Base-by-base conservation (phyloP, 2,888 invertebrate species). In the Phymatocera aterrima region DNA sequence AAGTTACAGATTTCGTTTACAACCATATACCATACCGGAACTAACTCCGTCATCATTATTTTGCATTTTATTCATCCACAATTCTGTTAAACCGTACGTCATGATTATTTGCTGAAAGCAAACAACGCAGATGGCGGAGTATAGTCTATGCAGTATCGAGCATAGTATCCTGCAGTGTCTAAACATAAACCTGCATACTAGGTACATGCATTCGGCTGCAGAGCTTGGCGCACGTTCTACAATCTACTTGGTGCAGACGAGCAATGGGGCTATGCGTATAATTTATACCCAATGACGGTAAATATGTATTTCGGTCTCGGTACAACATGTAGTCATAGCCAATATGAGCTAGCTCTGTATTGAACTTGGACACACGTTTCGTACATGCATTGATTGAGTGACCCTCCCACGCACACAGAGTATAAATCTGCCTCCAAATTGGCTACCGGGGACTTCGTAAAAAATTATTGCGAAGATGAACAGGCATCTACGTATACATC, bases 381-480 rank as follows among this genome's bases (percentile, higher is more conserved):
- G 18, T n/a, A n/a, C n/a, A n/a, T n/a, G 37, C 51, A 64, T 64
- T 64, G 64, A 64, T 64, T 64, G 37, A 64, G 34, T n/a, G 34
- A 64, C 28, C 28, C 60, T n/a, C 31, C 24, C 15, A 21, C 8
- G 4, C n/a, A n/a, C n/a, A n/a, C n/a, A n/a, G n/a, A n/a, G n/a
- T n/a, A n/a, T n/a, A n/a, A n/a, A n/a, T n/a, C n/a, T n/a, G n/a
- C n/a, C n/a, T n/a, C n/a, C n/a, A n/a, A n/a, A n/a, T n/a, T n/a
- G n/a, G n/a, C n/a, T n/a, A n/a, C n/a, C n/a, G n/a, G n/a, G n/a
- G n/a, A n/a, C n/a, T n/a, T n/a, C n/a, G n/a, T n/a, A n/a, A n/a
- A n/a, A n/a, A n/a, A n/a, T n/a, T n/a, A n/a, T n/a, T n/a, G n/a
- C n/a, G n/a, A n/a, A n/a, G n/a, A n/a, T n/a, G n/a, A n/a, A n/a